These are phyloP conservation scores for Spermophilus dauricus DNA, from an alignment of 2,113 vertebrate species.

Conservation along the genomic window DNA sequence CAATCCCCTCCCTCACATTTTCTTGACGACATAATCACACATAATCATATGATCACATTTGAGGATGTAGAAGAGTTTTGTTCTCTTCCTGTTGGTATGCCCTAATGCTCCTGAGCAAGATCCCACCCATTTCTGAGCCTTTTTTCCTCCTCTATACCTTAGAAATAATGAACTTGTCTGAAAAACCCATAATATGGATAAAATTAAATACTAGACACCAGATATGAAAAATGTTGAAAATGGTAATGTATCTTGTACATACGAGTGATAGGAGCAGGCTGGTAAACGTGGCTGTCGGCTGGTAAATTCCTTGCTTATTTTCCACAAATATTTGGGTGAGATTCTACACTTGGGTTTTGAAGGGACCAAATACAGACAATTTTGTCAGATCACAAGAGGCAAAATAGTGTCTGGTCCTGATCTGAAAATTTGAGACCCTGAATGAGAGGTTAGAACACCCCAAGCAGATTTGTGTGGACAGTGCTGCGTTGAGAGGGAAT, in stretches of 20 bases:
- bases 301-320: background rate
- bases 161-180: background rate
- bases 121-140: background rate
- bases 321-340: background rate
- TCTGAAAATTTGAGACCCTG: background rate
- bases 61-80: background rate
- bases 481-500: rapidly evolving
- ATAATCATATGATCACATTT: too few relatives aligned
- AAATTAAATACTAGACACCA: background rate
- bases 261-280: rapidly evolving
- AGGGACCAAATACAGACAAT: background rate
- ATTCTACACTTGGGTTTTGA: background rate
- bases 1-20: background rate
- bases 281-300: background rate
- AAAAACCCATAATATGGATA: background rate
- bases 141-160: background rate
- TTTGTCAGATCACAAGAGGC: background rate
- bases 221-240: background rate
- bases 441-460: background rate
- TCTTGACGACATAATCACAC: background rate
- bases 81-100: background rate
- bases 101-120: background rate
- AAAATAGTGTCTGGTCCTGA: background rate
- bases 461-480: background rate
- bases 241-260: background rate